Conservation (phyloP, 2,797 vertebrate species). For the Selene dorsalis region DNA sequence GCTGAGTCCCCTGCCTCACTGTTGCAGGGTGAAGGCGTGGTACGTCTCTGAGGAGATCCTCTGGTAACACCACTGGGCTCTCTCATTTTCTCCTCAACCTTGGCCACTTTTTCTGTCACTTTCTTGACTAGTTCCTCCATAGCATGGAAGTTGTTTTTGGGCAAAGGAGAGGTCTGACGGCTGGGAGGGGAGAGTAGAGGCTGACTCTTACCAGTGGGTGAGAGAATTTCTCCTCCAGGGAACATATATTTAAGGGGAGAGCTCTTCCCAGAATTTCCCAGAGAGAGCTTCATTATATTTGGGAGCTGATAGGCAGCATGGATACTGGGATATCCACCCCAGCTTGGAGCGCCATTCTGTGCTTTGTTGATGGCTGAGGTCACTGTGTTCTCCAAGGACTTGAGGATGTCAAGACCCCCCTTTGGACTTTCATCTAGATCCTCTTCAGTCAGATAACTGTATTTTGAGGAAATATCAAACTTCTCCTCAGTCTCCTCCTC, state of each 20-base stretch:
- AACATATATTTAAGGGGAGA: slow-evolving; percentile 93
- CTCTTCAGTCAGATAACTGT: slow-evolving; percentile 95
- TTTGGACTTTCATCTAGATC: slow-evolving; percentile 98
- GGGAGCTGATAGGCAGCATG: slow-evolving; percentile 99
- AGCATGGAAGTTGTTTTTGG: slow-evolving; percentile 97
- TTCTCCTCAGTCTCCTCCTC: slow-evolving; percentile 93
- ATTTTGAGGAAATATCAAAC: slow-evolving; percentile 96
- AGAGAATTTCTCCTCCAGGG: slow-evolving; percentile 89
- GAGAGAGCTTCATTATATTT: slow-evolving; percentile 97
- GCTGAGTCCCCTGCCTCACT: slow-evolving; percentile 91
- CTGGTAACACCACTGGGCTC: slow-evolving; percentile 85
- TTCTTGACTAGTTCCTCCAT: slow-evolving; percentile 99
- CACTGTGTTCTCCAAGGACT: slow-evolving; percentile 98
- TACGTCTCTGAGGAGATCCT: slow-evolving; percentile 88
- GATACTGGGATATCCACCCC: slow-evolving; percentile 99
- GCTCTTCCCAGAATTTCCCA: slow-evolving; percentile 92
- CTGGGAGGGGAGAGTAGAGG: slow-evolving; percentile 90
- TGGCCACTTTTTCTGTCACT: slow-evolving; percentile 96
- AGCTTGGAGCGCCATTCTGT: slow-evolving; percentile 97
- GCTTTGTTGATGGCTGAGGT: slow-evolving; percentile 99
- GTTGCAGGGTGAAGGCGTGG: slow-evolving; percentile 92
- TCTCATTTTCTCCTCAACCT: slow-evolving; percentile 96
- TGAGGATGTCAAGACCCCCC: slow-evolving; percentile 96
- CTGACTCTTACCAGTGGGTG: slow-evolving; percentile 89
- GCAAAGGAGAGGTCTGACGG: slow-evolving; percentile 92